Base-by-base conservation (phyloP, 2,797 vertebrate species). In the Notolepis coatsorum region DNA sequence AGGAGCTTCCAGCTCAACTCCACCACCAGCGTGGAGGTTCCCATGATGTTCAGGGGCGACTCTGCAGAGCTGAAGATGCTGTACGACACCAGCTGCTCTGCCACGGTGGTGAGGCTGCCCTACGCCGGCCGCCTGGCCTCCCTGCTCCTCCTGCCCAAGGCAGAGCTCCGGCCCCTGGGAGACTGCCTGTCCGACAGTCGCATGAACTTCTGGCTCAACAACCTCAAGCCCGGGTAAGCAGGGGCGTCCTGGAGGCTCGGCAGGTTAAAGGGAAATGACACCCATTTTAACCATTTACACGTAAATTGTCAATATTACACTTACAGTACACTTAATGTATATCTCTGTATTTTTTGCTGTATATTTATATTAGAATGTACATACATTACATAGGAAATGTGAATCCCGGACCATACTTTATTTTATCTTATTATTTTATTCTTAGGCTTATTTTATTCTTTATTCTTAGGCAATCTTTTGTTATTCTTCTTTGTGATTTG, bases 21-120 rank as follows among this genome's bases (percentile, higher is more conserved):
- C 1, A 66, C 48, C 0, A 27, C 39, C 54, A 65, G 7, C 2
- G 48, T 57, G 27, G 70, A 83, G 31, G 68, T 77, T 0, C 17
- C 61, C 46, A 72, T 75, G 82, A 61, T 61, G 57, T 61, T 61
- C 43, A n/a, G 25, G 12, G 65, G 42, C 1, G 65, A 61, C 24
- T 23, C 50, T 10, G 35, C 18, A 9, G 43, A 61, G 42, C 28
- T 49, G 10, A 48, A 28, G 50, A 61, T 61, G 65, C 42, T 53
- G 21, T 54, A 68, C 10, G 58, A 68, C 28, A 61, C 57, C 12
- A 56, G 28, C 41, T 68, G 50, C 49, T 48, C 59, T 1, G 23
- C 42, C 24, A 47, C 43, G 0, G 52, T 56, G 27, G 43, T 65
- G 46, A 46, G 15, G 46, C 25, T 60, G 20, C 64, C 39, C 7